phyloP scores from a whole-genome alignment of 2,797 vertebrate genomes.

The Myotis daubentonii region DNA sequence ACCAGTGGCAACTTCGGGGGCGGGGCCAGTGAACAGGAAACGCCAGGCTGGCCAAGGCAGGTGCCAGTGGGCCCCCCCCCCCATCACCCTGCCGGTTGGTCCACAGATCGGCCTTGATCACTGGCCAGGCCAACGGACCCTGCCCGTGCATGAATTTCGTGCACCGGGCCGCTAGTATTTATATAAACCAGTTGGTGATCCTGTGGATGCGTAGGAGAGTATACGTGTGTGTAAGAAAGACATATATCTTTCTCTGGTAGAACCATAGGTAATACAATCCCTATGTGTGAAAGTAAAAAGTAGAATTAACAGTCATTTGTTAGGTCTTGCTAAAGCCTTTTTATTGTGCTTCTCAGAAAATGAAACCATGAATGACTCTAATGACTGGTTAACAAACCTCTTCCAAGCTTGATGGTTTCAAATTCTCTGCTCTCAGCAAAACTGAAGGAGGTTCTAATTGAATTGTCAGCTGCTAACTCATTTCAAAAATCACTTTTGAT shows the following conservation, averaged over 20 bases:
- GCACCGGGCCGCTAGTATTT: not conserved
- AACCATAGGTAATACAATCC: not conserved
- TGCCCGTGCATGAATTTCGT: too few relatives aligned
- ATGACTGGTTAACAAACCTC: not conserved
- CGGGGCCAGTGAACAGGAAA: too few relatives aligned
- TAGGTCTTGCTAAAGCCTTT: conserved; percentile 29
- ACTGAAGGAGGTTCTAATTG: conserved; percentile 20
- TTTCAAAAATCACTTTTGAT: conserved; percentile 18
- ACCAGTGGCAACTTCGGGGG: too few relatives aligned
- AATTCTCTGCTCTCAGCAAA: conserved; percentile 25
- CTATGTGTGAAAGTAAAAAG: not conserved
- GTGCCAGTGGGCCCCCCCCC: too few relatives aligned
- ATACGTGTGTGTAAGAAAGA: not conserved
- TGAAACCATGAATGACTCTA: not conserved
- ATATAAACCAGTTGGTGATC: not conserved
- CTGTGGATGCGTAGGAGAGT: not conserved
- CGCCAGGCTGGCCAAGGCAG: too few relatives aligned
- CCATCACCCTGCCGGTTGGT: too few relatives aligned
- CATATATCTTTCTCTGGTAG: not conserved
- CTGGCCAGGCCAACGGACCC: too few relatives aligned
- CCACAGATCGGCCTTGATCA: too few relatives aligned
- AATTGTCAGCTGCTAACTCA: conserved; percentile 32
- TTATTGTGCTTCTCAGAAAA: conserved; percentile 30
- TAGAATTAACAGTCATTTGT: not conserved
- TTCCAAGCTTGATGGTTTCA: not conserved